These are phyloP conservation scores for Buphagus erythrorhynchus DNA, from an alignment of 2,797 vertebrate species.

Conservation along the genomic window DNA sequence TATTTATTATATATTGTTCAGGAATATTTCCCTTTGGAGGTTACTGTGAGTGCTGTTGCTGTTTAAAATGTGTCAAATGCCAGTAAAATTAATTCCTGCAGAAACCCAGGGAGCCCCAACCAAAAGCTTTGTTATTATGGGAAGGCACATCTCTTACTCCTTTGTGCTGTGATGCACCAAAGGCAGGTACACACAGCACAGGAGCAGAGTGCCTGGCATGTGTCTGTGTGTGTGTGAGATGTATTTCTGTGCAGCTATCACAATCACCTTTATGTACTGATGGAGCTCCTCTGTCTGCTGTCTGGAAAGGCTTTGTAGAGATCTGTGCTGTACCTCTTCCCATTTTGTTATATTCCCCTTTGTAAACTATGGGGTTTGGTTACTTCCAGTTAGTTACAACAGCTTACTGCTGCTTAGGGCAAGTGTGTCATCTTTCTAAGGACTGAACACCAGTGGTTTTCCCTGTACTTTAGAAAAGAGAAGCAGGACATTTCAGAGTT, in stretches of 20 bases:
- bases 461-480: background rate
- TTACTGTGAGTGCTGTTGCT: conserved; percentile 40
- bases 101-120: conserved; percentile 6
- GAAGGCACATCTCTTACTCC: background rate
- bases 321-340: background rate
- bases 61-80: conserved; percentile 63
- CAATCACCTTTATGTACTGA: background rate
- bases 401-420: background rate
- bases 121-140: conserved; percentile 25
- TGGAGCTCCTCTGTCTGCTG: background rate
- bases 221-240: background rate
- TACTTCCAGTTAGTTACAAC: background rate
- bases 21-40: conserved; percentile 63
- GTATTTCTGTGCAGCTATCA: background rate
- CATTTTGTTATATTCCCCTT: background rate
- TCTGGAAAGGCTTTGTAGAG: background rate
- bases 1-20: conserved; percentile 70
- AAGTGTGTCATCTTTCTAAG: background rate
- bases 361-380: background rate
- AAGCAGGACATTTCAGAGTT: background rate
- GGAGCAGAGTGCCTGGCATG: background rate
- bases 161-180: background rate
- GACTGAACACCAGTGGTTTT: background rate
- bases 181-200: background rate
- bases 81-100: conserved; percentile 51